Percentiles rank a stretch among this genome's conserved stretches.
phyloP scores from a whole-genome alignment of 2,113 vertebrate genomes.

The Micromys minutus region DNA sequence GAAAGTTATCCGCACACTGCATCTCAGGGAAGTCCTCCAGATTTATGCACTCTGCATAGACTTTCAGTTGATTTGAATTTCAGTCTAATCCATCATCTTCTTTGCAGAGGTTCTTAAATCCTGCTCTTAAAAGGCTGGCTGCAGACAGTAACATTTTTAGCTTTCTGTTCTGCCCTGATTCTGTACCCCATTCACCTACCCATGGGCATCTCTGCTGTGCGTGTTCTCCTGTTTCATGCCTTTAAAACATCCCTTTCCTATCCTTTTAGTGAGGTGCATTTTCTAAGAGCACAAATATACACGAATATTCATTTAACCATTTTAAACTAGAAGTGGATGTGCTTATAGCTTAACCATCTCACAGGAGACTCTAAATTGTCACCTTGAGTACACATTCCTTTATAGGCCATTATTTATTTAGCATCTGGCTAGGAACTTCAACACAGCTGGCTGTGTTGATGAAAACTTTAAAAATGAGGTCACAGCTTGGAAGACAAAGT shows the following conservation, averaged over 20 bases:
- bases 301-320: neutral
- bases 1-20: neutral
- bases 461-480: neutral
- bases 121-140: neutral
- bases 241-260: neutral
- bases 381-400: neutral
- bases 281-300: neutral
- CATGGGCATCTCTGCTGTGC: no score
- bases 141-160: neutral
- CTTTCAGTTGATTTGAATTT: neutral
- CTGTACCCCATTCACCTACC: neutral
- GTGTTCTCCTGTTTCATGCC: neutral
- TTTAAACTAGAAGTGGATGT: neutral
- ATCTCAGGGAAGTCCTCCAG: neutral
- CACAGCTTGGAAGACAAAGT: neutral
- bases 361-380: neutral
- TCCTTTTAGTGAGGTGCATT: neutral
- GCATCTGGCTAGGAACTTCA: neutral
- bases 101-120: neutral
- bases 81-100: neutral
- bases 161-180: neutral
- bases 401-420: constrained; percentile 16
- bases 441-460: neutral
- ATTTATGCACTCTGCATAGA: neutral
- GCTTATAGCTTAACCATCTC: neutral